phyloP scores from a whole-genome alignment of 2,113 vertebrate genomes.

The Burhinus oedicnemus region DNA sequence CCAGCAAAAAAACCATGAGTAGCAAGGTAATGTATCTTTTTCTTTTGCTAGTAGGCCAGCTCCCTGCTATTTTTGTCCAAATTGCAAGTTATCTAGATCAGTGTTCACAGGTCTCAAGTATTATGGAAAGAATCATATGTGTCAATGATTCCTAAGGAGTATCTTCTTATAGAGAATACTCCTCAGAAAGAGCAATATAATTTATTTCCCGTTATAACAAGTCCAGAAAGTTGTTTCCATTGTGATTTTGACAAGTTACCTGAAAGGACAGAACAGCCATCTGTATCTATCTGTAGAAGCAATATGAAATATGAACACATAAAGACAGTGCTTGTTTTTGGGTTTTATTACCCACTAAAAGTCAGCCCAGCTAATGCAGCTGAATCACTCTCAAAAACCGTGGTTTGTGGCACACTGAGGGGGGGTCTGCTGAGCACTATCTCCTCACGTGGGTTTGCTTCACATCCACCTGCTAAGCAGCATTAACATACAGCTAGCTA shows the following conservation, averaged over 20 bases:
- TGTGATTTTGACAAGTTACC: background rate
- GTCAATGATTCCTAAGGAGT: background rate
- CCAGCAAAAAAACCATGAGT: background rate
- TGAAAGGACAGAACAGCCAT: background rate
- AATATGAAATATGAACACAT: background rate
- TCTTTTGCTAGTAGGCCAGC: background rate
- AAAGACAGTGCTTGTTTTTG: background rate
- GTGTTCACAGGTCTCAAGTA: background rate
- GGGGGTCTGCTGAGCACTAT: background rate
- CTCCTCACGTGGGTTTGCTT: background rate
- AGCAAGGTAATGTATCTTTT: background rate
- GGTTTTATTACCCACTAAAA: background rate
- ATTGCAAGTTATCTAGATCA: background rate
- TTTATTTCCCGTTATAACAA: background rate
- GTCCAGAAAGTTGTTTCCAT: background rate
- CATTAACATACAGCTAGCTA: background rate
- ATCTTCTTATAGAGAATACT: background rate
- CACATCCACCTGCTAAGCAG: background rate
- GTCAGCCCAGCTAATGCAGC: background rate
- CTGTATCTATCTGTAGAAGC: background rate
- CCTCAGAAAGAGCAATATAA: background rate
- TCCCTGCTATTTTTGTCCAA: background rate
- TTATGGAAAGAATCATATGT: background rate
- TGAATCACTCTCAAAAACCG: background rate
- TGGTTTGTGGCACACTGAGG: background rate